A percentile compares a stretch with the other conserved stretches of the same genome.
These are phyloP conservation scores for Eupeodes luniger DNA, from an alignment of 2,888 invertebrate genomes.

Conservation along the genomic window DNA sequence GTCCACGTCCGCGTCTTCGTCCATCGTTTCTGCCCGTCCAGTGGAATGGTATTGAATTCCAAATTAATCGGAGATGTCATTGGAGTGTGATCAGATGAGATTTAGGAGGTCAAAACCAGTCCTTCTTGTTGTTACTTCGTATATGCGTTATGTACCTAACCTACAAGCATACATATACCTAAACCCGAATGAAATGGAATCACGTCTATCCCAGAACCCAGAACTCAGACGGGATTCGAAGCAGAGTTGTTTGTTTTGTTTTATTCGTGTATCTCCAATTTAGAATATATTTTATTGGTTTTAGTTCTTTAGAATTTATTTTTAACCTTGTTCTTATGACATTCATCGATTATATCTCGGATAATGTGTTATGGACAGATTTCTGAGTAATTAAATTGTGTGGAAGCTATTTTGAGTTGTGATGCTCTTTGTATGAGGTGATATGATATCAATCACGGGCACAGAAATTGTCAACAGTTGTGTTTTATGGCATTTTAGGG, in stretches of 20 bases:
- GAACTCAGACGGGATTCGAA: conserved; percentile 1
- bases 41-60: conserved; percentile 73
- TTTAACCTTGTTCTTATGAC: conserved; percentile 74
- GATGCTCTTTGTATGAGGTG: conserved; percentile 64
- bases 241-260: conserved; percentile 21
- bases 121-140: conserved; percentile 52
- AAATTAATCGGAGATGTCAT: conserved; percentile 76
- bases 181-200: neutral
- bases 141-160: too few relatives aligned
- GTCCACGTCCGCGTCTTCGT: neutral
- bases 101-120: conserved; percentile 76
- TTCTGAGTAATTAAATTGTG: conserved; percentile 74
- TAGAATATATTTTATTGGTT: conserved; percentile 75
- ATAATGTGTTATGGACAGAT: conserved; percentile 60
- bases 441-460: conserved; percentile 69
- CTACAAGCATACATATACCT: neutral
- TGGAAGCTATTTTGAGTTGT: conserved; percentile 74
- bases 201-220: neutral
- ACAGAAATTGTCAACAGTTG: conserved; percentile 66
- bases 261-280: conserved; percentile 60
- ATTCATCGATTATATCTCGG: conserved; percentile 72
- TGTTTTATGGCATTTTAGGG: conserved; percentile 56
- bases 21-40: neutral
- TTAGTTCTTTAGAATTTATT: conserved; percentile 69
- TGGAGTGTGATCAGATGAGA: conserved; percentile 76